Percentiles rank a stretch among this genome's conserved stretches.
Evolutionary conservation across 2,113 vertebrate species (phyloP).

Genomic region (Thamnaconus septentrionalis): DNA sequence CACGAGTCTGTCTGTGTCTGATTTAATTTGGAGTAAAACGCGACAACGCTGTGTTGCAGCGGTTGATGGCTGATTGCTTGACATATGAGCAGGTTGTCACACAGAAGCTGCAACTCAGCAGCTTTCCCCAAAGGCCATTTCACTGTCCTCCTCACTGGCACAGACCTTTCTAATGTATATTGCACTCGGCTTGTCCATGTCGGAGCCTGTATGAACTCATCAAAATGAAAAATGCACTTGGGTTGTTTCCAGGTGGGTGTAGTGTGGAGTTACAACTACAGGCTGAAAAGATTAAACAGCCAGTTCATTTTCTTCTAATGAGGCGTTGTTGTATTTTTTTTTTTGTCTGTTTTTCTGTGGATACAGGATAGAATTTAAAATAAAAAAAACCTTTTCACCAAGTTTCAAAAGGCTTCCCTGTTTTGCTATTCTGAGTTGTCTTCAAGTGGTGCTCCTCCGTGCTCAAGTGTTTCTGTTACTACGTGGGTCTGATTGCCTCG

Average conservation of each 20-base stretch:
- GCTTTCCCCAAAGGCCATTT: slow-evolving; percentile 35
- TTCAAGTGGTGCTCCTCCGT: too few relatives aligned
- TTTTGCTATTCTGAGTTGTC: too few relatives aligned
- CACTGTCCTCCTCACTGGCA: slow-evolving; percentile 26
- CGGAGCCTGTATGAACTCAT: slow-evolving; percentile 5
- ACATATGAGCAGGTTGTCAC: slow-evolving; percentile 13
- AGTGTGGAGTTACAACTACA: slow-evolving; percentile 30
- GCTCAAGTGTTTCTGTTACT: too few relatives aligned
- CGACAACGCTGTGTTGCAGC: not conserved
- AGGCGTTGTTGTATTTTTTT: too few relatives aligned
- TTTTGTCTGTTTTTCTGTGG: too few relatives aligned
- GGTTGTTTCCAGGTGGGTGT: slow-evolving; percentile 39
- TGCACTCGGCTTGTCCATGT: slow-evolving; percentile 24
- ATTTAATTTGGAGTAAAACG: not conserved
- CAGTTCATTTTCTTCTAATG: slow-evolving; percentile 17
- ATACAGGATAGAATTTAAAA: too few relatives aligned
- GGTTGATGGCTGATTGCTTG: not conserved
- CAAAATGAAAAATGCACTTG: slow-evolving; percentile 37
- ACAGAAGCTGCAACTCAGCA: slow-evolving; percentile 32
- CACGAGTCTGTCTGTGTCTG: too few relatives aligned
- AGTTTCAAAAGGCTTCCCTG: too few relatives aligned
- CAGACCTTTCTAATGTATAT: slow-evolving; percentile 33
- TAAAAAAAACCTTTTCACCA: too few relatives aligned
- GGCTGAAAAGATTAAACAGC: slow-evolving; percentile 31
- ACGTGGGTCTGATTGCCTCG: too few relatives aligned